Evolutionary conservation across 1,140 invertebrate species (phyloP), one percentile per base, ranked within the genome.

Genomic region (Brachionus calyciflorus): DNA sequence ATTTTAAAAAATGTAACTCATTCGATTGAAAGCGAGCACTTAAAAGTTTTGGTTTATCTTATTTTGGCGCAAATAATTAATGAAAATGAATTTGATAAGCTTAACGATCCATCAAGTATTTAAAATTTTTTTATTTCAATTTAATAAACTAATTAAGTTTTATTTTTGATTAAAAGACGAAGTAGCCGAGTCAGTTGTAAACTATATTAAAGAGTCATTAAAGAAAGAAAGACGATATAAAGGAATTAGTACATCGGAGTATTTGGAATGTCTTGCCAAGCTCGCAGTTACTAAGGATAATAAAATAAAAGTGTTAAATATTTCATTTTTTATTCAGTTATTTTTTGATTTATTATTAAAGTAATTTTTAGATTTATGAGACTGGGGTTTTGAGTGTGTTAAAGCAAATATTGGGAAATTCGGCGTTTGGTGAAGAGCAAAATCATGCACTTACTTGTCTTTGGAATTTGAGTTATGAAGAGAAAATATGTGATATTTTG

Each of bases 391-490:
- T 65, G 14, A 41, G 17, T 65, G 6, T 65, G 24, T 37, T 65
- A 19, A 65, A 44, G 24, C 40, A 41, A 65, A 65, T 65, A 65
- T 65, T 65, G 40, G 24, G 19, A 21, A 65, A 41, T 4, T 65
- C 60, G 12, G 44, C 19, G 5, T 2, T 44, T 12, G 10, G 40
- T 65, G 60, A 65, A 24, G 69, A 73, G 7, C 46, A 73, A 53
- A 49, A 37, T 37, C 69, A 73, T 55, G 28, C 40, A 7, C 46
- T 73, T 2, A 73, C 30, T 26, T 55, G 46, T 17, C 12, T 73
- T 7, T 73, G 69, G 69, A 49, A 73, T 51, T 73, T 73, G n/a
- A 51, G 69, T 37, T 73, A 51, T 55, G 69, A 73, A 2, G 46
- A 55, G 33, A 73, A 55, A 73, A 9, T 73, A 51, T n/a, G 46